phyloP scores from a whole-genome alignment of 2,888 invertebrate species.

The Drosophila acutilabella region DNA sequence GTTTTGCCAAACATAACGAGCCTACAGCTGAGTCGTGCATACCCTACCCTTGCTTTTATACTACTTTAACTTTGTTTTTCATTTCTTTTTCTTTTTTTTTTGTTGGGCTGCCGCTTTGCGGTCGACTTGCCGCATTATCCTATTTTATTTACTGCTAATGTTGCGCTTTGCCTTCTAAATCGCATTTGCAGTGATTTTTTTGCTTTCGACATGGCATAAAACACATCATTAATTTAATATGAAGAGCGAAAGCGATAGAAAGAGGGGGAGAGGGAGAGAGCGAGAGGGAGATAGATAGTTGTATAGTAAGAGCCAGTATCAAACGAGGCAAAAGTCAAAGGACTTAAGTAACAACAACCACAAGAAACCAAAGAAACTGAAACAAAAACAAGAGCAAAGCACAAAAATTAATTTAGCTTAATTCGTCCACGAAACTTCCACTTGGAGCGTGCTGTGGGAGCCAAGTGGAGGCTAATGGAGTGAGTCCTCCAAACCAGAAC shows the following conservation, averaged over 20 bases:
- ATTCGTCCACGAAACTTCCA: slow-evolving; percentile 74
- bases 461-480: slow-evolving; percentile 52
- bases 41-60: neutral
- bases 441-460: slow-evolving; percentile 35
- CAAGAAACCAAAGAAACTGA: neutral
- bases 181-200: slow-evolving; percentile 78
- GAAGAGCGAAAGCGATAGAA: slow-evolving; percentile 30
- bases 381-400: slow-evolving; percentile 53
- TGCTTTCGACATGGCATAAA: slow-evolving; percentile 61
- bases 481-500: slow-evolving; percentile 33
- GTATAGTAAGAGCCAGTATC: slow-evolving; percentile 30
- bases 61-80: slow-evolving; percentile 20
- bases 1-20: too few relatives aligned
- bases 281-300: slow-evolving; percentile 3
- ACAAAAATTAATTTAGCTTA: slow-evolving; percentile 81
- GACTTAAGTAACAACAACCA: slow-evolving; percentile 57
- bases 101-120: slow-evolving; percentile 51
- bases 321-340: slow-evolving; percentile 56
- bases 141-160: slow-evolving; percentile 80
- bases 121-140: slow-evolving; percentile 79
- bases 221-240: slow-evolving; percentile 81
- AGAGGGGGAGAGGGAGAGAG: slow-evolving; percentile 12
- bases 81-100: slow-evolving; percentile 14
- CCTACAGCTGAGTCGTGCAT: slow-evolving; percentile 8
- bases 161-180: slow-evolving; percentile 78